phyloP scores from a whole-genome alignment of 1,140 invertebrate species.

The Coboldia fuscipes region DNA sequence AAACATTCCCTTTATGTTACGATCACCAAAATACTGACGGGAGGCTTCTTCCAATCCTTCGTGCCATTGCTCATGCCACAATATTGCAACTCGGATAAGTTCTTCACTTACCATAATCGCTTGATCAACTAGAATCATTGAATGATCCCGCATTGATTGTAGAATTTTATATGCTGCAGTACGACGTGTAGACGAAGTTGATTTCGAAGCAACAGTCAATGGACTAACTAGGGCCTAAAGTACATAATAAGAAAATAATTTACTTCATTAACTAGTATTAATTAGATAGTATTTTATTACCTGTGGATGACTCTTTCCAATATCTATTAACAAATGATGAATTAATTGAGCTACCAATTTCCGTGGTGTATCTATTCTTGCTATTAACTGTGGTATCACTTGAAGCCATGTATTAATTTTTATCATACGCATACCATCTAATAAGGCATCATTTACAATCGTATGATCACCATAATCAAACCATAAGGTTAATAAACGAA shows the following conservation, averaged over 20 bases:
- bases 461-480: slow-evolving; percentile 88
- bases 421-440: slow-evolving; percentile 78
- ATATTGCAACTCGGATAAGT: slow-evolving; percentile 89
- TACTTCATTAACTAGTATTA: too few species aligned
- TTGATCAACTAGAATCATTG: slow-evolving; percentile 75
- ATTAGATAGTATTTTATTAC: too few species aligned
- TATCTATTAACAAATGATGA: slow-evolving; percentile 82
- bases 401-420: slow-evolving; percentile 98
- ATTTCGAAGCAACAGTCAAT: slow-evolving; percentile 92
- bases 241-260: too few species aligned
- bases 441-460: slow-evolving; percentile 82
- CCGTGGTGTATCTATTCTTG: slow-evolving; percentile 85
- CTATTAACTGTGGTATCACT: slow-evolving; percentile 97
- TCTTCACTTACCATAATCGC: slow-evolving; percentile 91
- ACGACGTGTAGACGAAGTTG: slow-evolving; percentile 61
- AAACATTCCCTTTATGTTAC: slow-evolving; percentile 89
- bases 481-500: slow-evolving; percentile 81
- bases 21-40: slow-evolving; percentile 86
- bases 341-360: slow-evolving; percentile 74
- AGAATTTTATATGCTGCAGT: slow-evolving; percentile 89
- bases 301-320: slow-evolving; percentile 76
- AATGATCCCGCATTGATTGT: slow-evolving; percentile 89
- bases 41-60: slow-evolving; percentile 97
- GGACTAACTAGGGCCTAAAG: slow-evolving; percentile 95
- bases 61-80: slow-evolving; percentile 99